These are phyloP conservation scores for Holothuria scabra DNA, from an alignment of 53 echinoderm and acorn worm species.

Conservation along the genomic window DNA sequence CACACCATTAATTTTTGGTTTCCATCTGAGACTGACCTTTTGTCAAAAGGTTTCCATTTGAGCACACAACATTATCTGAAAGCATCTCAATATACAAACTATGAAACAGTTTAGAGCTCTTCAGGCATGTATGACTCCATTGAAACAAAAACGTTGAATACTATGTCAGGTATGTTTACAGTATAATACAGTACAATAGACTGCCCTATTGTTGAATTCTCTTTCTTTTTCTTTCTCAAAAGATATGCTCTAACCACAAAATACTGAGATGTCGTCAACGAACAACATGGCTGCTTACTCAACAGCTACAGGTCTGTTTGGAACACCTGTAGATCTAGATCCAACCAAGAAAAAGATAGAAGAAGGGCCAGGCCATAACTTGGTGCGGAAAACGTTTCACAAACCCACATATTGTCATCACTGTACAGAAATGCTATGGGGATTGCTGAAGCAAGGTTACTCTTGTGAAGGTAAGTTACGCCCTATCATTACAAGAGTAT, in stretches of 20 bases:
- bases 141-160: too few relatives aligned
- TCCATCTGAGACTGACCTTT: too few relatives aligned
- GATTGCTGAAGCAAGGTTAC: slow-evolving; percentile 88
- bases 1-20: too few relatives aligned
- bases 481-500: too few relatives aligned
- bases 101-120: too few relatives aligned
- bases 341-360: slow-evolving; percentile 72
- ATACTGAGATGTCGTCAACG: background rate
- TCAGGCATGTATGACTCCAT: too few relatives aligned
- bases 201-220: background rate
- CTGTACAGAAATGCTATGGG: slow-evolving; percentile 99
- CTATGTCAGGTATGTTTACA: too few relatives aligned
- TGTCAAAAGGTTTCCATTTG: too few relatives aligned
- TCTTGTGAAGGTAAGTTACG: slow-evolving; percentile 90
- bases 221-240: background rate
- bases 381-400: slow-evolving; percentile 95
- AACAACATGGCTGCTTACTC: slow-evolving; percentile 46
- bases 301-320: slow-evolving; percentile 84
- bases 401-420: slow-evolving; percentile 97
- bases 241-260: slow-evolving; percentile 35
- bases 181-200: too few relatives aligned
- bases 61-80: too few relatives aligned
- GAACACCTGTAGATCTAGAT: slow-evolving; percentile 82
- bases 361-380: slow-evolving; percentile 79
- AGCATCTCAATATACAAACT: too few relatives aligned